A percentile compares a stretch with the other conserved stretches of the same genome.
These are phyloP conservation scores for Tamias sibiricus DNA, from an alignment of 2,113 vertebrate genomes.

Conservation along the genomic window DNA sequence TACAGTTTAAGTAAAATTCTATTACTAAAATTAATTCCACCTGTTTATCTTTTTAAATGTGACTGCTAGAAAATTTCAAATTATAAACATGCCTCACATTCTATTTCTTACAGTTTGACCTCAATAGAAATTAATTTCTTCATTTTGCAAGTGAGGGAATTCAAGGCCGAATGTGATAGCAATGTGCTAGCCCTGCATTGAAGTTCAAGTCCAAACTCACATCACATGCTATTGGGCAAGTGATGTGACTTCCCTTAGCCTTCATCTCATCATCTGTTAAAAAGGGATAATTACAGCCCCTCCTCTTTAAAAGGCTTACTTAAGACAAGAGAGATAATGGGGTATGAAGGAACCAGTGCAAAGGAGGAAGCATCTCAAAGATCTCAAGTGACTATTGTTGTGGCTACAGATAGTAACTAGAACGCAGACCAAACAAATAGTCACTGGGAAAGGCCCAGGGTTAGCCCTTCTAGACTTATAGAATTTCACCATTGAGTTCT, in stretches of 20 bases:
- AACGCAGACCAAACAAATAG: neutral
- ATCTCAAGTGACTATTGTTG: neutral
- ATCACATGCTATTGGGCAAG: neutral
- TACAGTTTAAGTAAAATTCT: neutral
- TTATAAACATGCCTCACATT: neutral
- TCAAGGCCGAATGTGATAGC: neutral
- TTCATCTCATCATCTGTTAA: conserved; percentile 1
- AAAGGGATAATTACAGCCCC: neutral
- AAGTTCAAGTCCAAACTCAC: conserved; percentile 18
- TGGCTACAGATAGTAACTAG: neutral
- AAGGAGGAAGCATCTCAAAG: neutral
- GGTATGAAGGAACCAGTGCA: neutral
- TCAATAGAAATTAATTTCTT: neutral
- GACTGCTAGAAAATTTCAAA: neutral
- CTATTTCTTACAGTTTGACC: neutral
- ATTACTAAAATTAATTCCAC: neutral
- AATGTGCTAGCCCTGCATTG: neutral
- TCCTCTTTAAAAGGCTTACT: conserved; percentile 14
- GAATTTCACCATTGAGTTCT: neutral
- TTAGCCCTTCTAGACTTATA: neutral
- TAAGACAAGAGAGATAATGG: conserved; percentile 2
- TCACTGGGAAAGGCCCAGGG: neutral
- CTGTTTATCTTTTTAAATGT: neutral
- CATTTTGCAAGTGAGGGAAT: neutral
- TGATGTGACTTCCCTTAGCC: neutral